phyloP scores from a whole-genome alignment of 2,113 vertebrate genomes.

The Ia io region DNA sequence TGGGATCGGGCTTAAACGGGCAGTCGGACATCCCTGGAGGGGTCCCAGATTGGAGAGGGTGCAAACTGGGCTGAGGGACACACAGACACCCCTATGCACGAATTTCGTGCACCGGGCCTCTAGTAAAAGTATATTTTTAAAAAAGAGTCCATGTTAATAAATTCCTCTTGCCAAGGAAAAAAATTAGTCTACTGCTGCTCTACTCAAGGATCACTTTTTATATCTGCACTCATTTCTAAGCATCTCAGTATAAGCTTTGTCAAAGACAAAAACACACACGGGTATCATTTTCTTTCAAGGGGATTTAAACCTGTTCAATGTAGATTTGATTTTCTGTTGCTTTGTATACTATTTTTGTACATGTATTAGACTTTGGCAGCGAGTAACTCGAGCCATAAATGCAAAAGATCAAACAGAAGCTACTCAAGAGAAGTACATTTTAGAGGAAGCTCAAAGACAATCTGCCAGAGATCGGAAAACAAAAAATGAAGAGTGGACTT shows the following conservation, averaged over 20 bases:
- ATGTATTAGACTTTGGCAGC: conserved; percentile 93
- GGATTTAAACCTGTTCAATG: background rate
- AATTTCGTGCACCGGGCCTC: too few species aligned
- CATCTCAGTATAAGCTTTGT: background rate
- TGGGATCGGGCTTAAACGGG: too few species aligned
- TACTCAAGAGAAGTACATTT: conserved; percentile 95
- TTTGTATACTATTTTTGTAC: conserved; percentile 43
- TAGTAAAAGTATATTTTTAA: too few species aligned
- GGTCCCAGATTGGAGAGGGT: too few species aligned
- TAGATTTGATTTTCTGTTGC: conserved; percentile 11
- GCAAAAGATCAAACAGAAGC: conserved; percentile 98
- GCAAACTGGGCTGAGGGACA: too few species aligned
- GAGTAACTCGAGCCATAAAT: conserved; percentile 96
- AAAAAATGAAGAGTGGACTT: conserved; percentile 92
- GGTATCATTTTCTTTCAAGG: conserved; percentile 1
- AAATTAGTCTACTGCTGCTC: background rate
- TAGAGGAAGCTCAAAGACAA: conserved; percentile 96
- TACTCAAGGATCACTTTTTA: background rate
- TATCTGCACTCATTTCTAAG: conserved; percentile 24
- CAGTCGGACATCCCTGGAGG: too few species aligned
- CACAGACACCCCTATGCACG: too few species aligned
- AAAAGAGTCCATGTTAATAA: background rate
- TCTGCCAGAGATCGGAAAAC: conserved; percentile 94
- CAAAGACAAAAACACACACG: background rate
- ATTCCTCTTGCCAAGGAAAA: background rate